phyloP scores from a whole-genome alignment of 2,797 vertebrate species.

The Dendrocincla fuliginosa region DNA sequence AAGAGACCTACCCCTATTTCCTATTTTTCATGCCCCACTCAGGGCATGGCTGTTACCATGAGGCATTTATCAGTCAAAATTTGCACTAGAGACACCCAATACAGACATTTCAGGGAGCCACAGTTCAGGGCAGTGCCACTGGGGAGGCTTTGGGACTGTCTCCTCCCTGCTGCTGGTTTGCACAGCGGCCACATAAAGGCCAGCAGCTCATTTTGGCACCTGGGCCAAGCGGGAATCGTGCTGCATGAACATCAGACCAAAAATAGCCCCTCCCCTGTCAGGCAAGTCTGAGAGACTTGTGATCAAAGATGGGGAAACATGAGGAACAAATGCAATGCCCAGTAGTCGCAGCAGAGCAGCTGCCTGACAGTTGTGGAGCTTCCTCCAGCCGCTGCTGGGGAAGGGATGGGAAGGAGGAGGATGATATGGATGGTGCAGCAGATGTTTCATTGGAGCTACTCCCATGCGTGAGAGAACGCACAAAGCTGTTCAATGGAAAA shows the following conservation, averaged over 20 bases:
- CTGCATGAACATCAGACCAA: not conserved
- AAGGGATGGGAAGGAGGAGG: constrained; percentile 26
- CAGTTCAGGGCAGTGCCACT: accelerated
- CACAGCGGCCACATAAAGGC: not conserved
- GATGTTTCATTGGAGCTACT: constrained; percentile 63
- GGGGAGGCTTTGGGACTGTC: not conserved
- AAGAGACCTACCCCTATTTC: not conserved
- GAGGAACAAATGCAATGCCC: not conserved
- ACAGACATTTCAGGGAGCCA: accelerated
- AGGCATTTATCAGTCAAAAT: not conserved
- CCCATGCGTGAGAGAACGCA: constrained; percentile 65
- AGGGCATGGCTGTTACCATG: not conserved
- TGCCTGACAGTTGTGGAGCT: constrained; percentile 67
- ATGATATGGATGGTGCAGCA: constrained; percentile 38
- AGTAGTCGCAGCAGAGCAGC: constrained; percentile 20
- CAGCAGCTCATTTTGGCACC: not conserved
- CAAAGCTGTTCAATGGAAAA: constrained; percentile 44
- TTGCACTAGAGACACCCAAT: accelerated
- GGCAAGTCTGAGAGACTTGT: not conserved
- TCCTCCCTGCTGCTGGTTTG: not conserved
- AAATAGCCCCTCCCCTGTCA: not conserved
- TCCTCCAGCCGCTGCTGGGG: not conserved
- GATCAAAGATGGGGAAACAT: constrained; percentile 42
- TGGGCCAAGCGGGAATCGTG: not conserved
- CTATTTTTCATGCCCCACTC: not conserved